Conservation (phyloP, 2,113 vertebrate species). For the Taxidea taxus region DNA sequence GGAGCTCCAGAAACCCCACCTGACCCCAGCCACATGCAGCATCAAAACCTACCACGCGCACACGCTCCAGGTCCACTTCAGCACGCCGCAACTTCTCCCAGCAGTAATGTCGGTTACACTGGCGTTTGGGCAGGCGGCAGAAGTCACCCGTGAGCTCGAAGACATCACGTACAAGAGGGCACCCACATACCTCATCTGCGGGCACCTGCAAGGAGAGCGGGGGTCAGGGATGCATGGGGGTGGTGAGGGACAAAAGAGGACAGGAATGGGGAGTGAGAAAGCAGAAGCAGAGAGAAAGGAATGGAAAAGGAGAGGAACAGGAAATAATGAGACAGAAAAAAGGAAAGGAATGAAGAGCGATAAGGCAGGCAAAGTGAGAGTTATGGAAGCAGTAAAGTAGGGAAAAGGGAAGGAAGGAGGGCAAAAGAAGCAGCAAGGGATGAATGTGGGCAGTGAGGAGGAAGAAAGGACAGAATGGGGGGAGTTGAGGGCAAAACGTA, state of each 20-base stretch:
- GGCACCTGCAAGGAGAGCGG: conserved; percentile 81
- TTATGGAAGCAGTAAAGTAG: not conserved
- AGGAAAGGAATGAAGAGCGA: conserved; percentile 1
- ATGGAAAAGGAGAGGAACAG: not conserved
- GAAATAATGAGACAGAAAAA: not conserved
- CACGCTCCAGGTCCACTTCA: conserved; percentile 93
- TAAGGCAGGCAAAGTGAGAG: not conserved
- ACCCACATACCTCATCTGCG: conserved; percentile 93
- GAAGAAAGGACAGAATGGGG: not conserved
- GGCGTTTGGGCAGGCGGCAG: conserved; percentile 91
- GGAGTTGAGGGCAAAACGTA: conserved; percentile 64
- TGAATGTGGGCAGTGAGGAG: too few relatives aligned
- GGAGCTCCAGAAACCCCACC: not conserved
- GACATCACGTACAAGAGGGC: conserved; percentile 92
- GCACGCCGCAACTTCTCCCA: conserved; percentile 96
- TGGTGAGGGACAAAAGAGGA: not conserved
- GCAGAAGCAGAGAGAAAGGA: too few relatives aligned
- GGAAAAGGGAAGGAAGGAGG: not conserved
- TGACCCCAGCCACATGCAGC: not conserved
- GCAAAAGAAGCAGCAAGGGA: not conserved
- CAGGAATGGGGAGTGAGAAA: not conserved
- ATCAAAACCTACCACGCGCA: conserved; percentile 88
- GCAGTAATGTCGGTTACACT: conserved; percentile 95
- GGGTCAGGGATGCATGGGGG: too few relatives aligned
- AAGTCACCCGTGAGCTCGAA: conserved; percentile 93